Base-by-base conservation (phyloP, 2,113 vertebrate genomes). In the Ploceus nigricollis region DNA sequence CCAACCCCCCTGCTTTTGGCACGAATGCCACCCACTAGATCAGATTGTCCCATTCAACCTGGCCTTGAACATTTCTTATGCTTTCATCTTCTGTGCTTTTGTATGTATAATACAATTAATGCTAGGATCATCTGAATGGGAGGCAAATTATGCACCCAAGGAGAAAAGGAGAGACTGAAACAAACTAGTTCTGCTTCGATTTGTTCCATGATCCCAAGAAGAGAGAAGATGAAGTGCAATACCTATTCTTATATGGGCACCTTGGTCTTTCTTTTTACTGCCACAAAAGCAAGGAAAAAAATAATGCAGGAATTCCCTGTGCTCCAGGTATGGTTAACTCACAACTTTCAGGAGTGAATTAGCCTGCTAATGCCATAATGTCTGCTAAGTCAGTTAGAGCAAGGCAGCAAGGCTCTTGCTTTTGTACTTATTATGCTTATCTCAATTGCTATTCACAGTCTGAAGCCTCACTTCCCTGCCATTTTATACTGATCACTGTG, bases 401-500 rank as follows among this genome's bases (percentile, higher is more conserved):
- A 80, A 82, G 33, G 28, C 35, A 72, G 39, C 64, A 70, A 76
- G 35, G 25, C 35, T 7, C 60, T 77, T 83, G 50, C 16, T 82
- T 88, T 75, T 83, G 50, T 76, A 86, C 92, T 92, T 86, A 71
- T 81, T 86, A 77, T 54, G 18, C 40, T 89, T 83, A 78, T 78
- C 20, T 76, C 40, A 79, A 83, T 84, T 81, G 65, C 47, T 90
- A 68, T 83, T 92, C 71, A 95, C 23, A 68, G 31, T 81, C 79
- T 82, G 58, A 75, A 97, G 60, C 60, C 66, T 90, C 54, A 44
- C 71, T 77, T 44, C 0, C 8, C 73, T 94, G 56, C 85, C 88
- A 90, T 96, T 93, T 94, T 95, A 78, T 64, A 60, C 63, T 33
- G 42, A 75, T 93, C 61, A 4, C 58, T 47, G 56, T 81, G 75